Conservation (phyloP, 2,113 vertebrate genomes). For the Grus americana region DNA sequence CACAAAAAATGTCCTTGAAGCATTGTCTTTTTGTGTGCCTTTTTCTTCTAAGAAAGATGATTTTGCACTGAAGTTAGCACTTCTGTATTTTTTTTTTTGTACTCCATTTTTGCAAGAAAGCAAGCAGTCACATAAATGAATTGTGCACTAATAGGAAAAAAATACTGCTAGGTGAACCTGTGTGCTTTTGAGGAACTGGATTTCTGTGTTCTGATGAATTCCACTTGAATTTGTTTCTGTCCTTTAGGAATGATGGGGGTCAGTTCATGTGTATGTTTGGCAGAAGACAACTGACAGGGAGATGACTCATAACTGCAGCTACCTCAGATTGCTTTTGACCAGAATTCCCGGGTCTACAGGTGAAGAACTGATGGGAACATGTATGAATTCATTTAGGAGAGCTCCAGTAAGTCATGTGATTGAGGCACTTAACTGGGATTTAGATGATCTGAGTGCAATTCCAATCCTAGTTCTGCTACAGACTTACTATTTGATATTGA, state of each 20-base stretch:
- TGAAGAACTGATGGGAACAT: conserved; percentile 53
- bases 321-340: neutral
- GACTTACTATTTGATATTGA: neutral
- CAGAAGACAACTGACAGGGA: neutral
- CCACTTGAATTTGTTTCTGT: neutral
- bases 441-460: neutral
- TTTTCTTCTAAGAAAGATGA: conserved; percentile 37
- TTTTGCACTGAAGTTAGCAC: conserved; percentile 57
- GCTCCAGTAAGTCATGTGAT: conserved; percentile 54
- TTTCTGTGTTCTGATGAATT: neutral
- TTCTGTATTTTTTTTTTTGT: neutral
- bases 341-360: conserved; percentile 11
- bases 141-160: neutral
- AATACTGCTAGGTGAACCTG: neutral
- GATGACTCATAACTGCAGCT: neutral
- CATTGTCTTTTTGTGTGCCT: conserved; percentile 65
- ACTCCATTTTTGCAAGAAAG: conserved; percentile 12
- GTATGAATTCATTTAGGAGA: conserved; percentile 18
- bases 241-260: neutral
- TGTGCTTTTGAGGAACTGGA: neutral
- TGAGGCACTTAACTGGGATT: conserved; percentile 31
- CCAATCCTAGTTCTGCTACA: neutral
- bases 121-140: neutral
- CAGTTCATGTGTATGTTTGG: neutral
- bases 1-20: conserved; percentile 75